Evolutionary conservation across 1,140 invertebrate genomes (phyloP), one percentile per base, ranked within the genome.

Genomic region (Aphaenogaster rudis): DNA sequence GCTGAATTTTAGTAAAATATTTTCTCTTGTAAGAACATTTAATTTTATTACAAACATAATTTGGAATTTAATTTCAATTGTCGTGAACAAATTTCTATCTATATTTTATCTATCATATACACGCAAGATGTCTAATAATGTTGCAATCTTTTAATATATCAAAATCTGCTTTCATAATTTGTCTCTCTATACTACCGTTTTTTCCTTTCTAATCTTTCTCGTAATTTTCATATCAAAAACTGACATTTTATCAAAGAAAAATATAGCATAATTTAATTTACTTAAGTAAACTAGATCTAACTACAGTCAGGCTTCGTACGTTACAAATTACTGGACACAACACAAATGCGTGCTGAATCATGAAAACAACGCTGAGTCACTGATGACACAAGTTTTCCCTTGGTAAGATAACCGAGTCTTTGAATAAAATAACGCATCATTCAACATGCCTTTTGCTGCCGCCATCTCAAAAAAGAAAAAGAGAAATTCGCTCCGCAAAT

Each of bases 201-300:
- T 36, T 39, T 17, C 0, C 21, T 4, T 59, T 52, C 6, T 8
- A 42, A 13, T 9, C 21, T 67, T 54, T 36, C 6, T 15, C 8
- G 0, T 33, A 6, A 72, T 13, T 13, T 67, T 69, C 57, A 69
- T 57, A 42, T 69, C 3, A 36, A 82, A 36, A 36, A 36, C 13
- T 21, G 3, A 48, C 17, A 48, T 82, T 48, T 74, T 42, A 21
- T 21, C 28, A 36, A 3, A 72, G 2, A 48, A 74, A 45, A 48
- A 82, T 6, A 21, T 52, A 36, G 45, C 17, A 50, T 61, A 74
- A 82, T 39, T 74, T 48, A 61, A 82, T 72, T 82, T 74, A 61
- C 4, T 52, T 28, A 50, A 74, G 50, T 81, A 82, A 6, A 11
- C 39, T 57, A 17, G n/a, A 28, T 3, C 17, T 74, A 72, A 59